phyloP scores from a whole-genome alignment of 2,797 vertebrate species.

The Falco concolor region DNA sequence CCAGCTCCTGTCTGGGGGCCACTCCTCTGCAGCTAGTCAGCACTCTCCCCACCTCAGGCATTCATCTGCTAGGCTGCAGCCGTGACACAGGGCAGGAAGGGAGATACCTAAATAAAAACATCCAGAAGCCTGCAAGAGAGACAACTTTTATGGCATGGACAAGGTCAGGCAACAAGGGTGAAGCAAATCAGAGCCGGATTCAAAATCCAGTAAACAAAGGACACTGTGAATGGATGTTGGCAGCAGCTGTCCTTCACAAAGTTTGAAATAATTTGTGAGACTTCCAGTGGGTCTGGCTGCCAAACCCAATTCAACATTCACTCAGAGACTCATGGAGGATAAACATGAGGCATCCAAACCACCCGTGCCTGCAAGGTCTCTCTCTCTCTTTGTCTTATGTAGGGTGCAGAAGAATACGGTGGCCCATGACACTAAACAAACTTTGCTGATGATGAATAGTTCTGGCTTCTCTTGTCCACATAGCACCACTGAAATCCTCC shows the following conservation, averaged over 20 bases:
- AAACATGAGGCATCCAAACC: neutral
- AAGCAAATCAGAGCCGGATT: neutral
- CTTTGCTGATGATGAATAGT: neutral
- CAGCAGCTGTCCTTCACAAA: neutral
- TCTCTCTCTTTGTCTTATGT: neutral
- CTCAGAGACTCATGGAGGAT: neutral
- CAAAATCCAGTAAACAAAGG: neutral
- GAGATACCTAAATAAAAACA: neutral
- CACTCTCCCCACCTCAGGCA: neutral
- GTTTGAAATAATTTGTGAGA: neutral
- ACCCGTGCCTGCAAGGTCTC: neutral
- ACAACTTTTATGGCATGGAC: neutral
- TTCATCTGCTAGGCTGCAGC: neutral
- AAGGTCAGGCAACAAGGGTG: neutral
- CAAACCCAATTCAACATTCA: neutral
- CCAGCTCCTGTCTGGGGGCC: fast-evolving
- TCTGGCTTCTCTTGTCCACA: neutral
- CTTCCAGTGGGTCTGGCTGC: neutral
- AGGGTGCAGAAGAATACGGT: neutral
- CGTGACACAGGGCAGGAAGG: neutral
- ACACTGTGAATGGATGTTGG: neutral
- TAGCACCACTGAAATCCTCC: neutral
- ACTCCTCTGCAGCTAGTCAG: neutral
- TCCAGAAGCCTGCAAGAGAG: neutral
- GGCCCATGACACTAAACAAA: neutral